Conservation (phyloP, 2,888 invertebrate species). For the Orthosia incerta region DNA sequence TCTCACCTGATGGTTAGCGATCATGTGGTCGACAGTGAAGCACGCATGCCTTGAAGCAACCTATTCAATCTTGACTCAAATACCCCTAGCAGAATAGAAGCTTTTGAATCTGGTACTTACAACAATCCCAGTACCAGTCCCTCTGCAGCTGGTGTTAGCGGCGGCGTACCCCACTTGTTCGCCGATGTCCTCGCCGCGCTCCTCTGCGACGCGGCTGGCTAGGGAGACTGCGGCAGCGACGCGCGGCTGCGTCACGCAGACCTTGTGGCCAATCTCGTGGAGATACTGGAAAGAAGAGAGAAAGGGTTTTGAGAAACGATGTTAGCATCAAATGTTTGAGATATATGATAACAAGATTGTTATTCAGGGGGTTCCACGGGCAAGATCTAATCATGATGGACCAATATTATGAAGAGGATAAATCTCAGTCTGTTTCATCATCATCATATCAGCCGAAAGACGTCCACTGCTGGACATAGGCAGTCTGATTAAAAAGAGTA, state of each 20-base stretch:
- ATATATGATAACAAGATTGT: no score
- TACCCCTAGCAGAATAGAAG: no score
- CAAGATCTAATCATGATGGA: background rate
- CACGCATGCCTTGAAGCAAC: no score
- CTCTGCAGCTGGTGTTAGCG: conserved; percentile 93
- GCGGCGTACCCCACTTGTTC: conserved; percentile 96
- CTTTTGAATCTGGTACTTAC: conserved; percentile 80
- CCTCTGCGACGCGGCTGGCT: conserved; percentile 97
- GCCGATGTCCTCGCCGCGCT: conserved; percentile 95
- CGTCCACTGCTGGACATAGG: no score
- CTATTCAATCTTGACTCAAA: no score
- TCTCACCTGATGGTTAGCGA: no score
- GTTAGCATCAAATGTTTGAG: no score
- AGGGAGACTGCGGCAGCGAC: conserved; percentile 97
- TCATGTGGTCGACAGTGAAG: no score
- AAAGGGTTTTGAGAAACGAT: background rate
- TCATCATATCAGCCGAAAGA: no score
- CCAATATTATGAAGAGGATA: no score
- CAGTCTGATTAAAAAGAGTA: background rate
- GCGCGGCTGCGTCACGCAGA: conserved; percentile 98
- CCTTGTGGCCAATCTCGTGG: conserved; percentile 94
- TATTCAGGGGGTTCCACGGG: no score
- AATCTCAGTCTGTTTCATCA: no score
- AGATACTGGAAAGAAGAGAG: conserved; percentile 93
- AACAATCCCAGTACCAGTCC: conserved; percentile 93